phyloP scores from a whole-genome alignment of 2,888 invertebrate species.

The Ochropleura leucogaster region DNA sequence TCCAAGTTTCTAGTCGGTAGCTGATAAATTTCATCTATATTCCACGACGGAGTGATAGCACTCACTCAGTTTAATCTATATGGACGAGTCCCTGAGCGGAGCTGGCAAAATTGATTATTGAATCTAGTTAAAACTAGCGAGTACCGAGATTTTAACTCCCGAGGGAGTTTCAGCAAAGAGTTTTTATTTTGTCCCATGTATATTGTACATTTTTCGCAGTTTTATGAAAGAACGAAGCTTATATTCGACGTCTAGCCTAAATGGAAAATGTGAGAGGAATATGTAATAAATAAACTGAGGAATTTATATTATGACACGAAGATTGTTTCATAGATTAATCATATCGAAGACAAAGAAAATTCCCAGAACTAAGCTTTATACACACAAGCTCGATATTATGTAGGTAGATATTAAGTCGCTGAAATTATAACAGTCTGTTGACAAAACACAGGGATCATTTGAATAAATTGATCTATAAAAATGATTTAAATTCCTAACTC shows the following conservation, averaged over 20 bases:
- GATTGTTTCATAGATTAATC: slow-evolving; percentile 48
- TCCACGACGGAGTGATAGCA: slow-evolving; percentile 13
- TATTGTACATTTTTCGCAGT: slow-evolving; percentile 31
- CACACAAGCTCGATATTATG: slow-evolving; percentile 7
- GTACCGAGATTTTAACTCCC: slow-evolving; percentile 77
- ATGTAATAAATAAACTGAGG: slow-evolving; percentile 55
- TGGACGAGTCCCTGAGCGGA: slow-evolving; percentile 70
- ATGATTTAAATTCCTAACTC: slow-evolving; percentile 55
- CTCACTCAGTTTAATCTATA: slow-evolving; percentile 60
- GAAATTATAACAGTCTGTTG: slow-evolving; percentile 49
- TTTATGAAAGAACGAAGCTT: slow-evolving; percentile 15
- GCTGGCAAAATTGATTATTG: slow-evolving; percentile 87
- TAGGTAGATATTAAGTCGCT: slow-evolving; percentile 22
- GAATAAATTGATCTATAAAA: slow-evolving; percentile 61
- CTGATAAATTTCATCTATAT: slow-evolving; percentile 34
- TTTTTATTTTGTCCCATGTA: slow-evolving; percentile 45
- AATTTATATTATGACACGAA: slow-evolving; percentile 50
- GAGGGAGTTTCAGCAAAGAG: slow-evolving; percentile 32
- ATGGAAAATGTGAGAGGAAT: slow-evolving; percentile 31
- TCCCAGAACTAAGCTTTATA: slow-evolving; percentile 23
- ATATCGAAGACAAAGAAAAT: slow-evolving; percentile 46
- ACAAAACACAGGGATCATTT: slow-evolving; percentile 47
- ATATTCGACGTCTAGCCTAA: slow-evolving; percentile 34
- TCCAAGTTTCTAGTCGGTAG: slow-evolving; percentile 8
- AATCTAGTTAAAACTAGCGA: slow-evolving; percentile 88